Conservation (phyloP, 2,797 vertebrate species). For the Gymnodraco acuticeps region DNA sequence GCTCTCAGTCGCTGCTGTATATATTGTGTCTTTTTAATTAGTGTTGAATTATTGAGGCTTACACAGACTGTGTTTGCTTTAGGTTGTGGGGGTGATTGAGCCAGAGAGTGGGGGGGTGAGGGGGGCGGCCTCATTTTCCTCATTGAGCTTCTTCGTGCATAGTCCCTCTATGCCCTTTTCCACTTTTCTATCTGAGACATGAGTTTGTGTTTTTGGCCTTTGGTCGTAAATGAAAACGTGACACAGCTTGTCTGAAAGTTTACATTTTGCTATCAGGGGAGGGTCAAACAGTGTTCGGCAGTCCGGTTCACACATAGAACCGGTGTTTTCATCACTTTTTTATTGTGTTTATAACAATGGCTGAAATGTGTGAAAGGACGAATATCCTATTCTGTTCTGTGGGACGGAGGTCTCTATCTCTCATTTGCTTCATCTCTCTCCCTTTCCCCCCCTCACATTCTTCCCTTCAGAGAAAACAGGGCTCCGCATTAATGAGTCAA, state of each 20-base stretch:
- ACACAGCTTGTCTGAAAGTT: not conserved
- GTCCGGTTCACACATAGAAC: conserved; percentile 46
- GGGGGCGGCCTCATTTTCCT: conserved; percentile 54
- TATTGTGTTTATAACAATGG: conserved; percentile 58
- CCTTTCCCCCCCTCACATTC: conserved; percentile 51
- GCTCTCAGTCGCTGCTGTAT: conserved; percentile 60
- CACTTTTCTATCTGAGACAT: conserved; percentile 1
- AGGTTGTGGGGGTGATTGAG: conserved; percentile 57
- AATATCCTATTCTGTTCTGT: conserved; percentile 38
- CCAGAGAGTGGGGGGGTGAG: conserved; percentile 30
- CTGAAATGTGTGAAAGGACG: conserved; percentile 48
- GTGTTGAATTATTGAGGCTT: conserved; percentile 80
- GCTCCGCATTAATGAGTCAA: conserved; percentile 96
- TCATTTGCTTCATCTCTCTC: conserved; percentile 58
- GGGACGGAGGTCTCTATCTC: conserved; percentile 53
- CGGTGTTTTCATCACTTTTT: conserved; percentile 50
- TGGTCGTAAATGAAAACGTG: not conserved
- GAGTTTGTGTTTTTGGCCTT: conserved; percentile 12
- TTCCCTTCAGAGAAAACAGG: conserved; percentile 88
- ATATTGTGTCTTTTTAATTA: conserved; percentile 79
- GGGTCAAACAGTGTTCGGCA: conserved; percentile 35
- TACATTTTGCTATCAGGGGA: conserved; percentile 1
- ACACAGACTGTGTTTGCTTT: conserved; percentile 66
- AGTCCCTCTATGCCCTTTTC: conserved; percentile 11
- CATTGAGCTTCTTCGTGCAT: conserved; percentile 19